Base-by-base conservation (phyloP, 1,140 invertebrate genomes). In the Lysiphlebus fabarum region DNA sequence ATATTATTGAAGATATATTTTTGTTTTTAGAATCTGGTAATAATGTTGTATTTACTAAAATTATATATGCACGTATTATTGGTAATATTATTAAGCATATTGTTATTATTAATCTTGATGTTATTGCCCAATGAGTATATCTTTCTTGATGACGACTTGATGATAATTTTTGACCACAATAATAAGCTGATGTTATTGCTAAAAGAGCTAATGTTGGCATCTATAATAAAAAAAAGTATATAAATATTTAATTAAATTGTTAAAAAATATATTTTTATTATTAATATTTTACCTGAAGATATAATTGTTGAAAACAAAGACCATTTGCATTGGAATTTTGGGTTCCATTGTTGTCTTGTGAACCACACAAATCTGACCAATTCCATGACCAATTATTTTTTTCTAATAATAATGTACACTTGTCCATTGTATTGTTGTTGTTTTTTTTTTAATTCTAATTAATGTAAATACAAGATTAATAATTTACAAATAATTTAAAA, bases 241-340 rank as follows among this genome's bases (percentile, higher is more conserved):
- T 5, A 17, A 42, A 53, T 42, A 41, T 37, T 37, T 58, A 42
- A 41, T 57, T 33, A 7, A 61, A 56, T 40, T 36, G 8, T n/a
- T 48, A 17, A 26, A 6, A 5, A 40, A 50, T 43, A 44, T 41
- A 37, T 4, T 26, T 42, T 38, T 42, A 14, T 38, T 10, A n/a
- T n/a, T n/a, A n/a, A n/a, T n/a, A n/a, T 58, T 26, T 17, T 55
- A 90, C 82, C 69, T 88, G 85, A 44, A 91, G 79, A 64, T 84
- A 86, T 44, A 92, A 70, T 70, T 90, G 84, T 73, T 92, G 89
- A 71, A 93, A 93, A 73, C 92, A 95, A 47, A 86, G 81, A 74
- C 92, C 89, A 67, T 85, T 84, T 7, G 81, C 83, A n/a, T 78
- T 70, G 12, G 82, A 74, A 70, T 87, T 84, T 80, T 88, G 87